These are phyloP conservation scores for Andrena camellia DNA, from an alignment of 2,888 invertebrate species.

Conservation along the genomic window DNA sequence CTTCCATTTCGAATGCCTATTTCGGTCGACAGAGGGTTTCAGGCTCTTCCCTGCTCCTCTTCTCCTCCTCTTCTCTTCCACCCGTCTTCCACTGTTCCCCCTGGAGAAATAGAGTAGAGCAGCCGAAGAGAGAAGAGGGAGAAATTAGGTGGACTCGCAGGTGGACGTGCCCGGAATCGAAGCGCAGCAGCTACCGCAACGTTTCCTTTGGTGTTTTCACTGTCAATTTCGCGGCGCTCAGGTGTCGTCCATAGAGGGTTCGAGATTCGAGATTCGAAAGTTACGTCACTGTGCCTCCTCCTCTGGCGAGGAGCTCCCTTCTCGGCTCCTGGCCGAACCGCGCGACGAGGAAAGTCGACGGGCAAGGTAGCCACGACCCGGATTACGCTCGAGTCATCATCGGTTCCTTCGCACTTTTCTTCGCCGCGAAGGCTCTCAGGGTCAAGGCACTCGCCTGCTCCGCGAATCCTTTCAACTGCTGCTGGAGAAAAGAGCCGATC, in stretches of 20 bases:
- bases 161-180: background rate
- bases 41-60: too few relatives aligned
- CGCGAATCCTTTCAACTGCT: slow-evolving; percentile 6
- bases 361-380: slow-evolving; percentile 78
- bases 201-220: slow-evolving; percentile 2
- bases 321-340: slow-evolving; percentile 67
- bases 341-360: slow-evolving; percentile 78
- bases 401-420: slow-evolving; percentile 72
- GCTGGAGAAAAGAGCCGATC: background rate
- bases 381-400: slow-evolving; percentile 73
- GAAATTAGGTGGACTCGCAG: too few relatives aligned
- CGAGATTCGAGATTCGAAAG: slow-evolving; percentile 14
- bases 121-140: too few relatives aligned
- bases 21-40: too few relatives aligned
- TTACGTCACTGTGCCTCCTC: slow-evolving; percentile 63
- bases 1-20: too few relatives aligned
- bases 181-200: slow-evolving; percentile 2
- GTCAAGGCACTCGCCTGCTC: slow-evolving; percentile 74
- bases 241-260: slow-evolving; percentile 1
- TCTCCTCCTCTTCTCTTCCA: too few relatives aligned
- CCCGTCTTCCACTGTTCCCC: too few relatives aligned
- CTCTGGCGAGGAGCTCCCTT: slow-evolving; percentile 64
- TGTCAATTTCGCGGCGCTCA: slow-evolving; percentile 18
- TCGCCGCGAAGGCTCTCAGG: slow-evolving; percentile 65
- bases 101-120: too few relatives aligned